phyloP scores from a whole-genome alignment of 2,113 vertebrate genomes.

The Oryzias javanicus region DNA sequence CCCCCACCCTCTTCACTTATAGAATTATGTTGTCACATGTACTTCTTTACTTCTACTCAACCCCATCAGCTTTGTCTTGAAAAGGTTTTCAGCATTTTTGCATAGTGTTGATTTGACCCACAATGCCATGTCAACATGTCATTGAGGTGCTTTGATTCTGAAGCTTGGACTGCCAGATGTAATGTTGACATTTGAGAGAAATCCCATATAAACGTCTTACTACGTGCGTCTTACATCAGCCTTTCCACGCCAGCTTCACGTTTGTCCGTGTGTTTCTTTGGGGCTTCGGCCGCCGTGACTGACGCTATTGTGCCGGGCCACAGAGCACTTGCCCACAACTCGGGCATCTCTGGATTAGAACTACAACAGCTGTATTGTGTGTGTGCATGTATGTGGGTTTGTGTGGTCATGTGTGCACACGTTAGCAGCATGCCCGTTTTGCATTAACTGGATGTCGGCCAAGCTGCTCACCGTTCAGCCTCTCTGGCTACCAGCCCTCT shows the following conservation, averaged over 20 bases:
- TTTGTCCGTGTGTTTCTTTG: slow-evolving; percentile 9
- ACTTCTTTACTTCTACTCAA: not conserved
- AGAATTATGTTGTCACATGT: slow-evolving; percentile 1
- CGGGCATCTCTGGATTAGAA: slow-evolving; percentile 68
- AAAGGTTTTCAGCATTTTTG: slow-evolving; percentile 27
- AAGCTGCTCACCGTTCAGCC: slow-evolving; percentile 48
- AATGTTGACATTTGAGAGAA: slow-evolving; percentile 13
- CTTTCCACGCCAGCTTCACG: slow-evolving; percentile 15
- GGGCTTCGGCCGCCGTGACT: slow-evolving; percentile 63
- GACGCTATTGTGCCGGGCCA: slow-evolving; percentile 69
- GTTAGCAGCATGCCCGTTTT: slow-evolving; percentile 40
- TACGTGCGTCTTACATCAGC: slow-evolving; percentile 26
- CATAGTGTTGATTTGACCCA: slow-evolving; percentile 28
- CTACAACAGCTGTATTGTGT: slow-evolving; percentile 78
- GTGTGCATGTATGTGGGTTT: slow-evolving; percentile 42
- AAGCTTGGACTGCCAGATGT: slow-evolving; percentile 20
- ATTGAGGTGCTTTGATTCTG: slow-evolving; percentile 19
- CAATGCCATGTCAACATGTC: slow-evolving; percentile 11
- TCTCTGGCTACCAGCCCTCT: slow-evolving; percentile 41
- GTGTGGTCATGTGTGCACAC: slow-evolving; percentile 41
- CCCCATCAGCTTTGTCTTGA: slow-evolving; percentile 10
- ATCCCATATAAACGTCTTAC: slow-evolving; percentile 5
- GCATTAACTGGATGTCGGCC: slow-evolving; percentile 47
- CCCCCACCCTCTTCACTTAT: not conserved
- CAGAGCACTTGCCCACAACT: slow-evolving; percentile 66